These are phyloP conservation scores for Percopsis transmontana DNA, from an alignment of 2,113 vertebrate species.

Conservation along the genomic window DNA sequence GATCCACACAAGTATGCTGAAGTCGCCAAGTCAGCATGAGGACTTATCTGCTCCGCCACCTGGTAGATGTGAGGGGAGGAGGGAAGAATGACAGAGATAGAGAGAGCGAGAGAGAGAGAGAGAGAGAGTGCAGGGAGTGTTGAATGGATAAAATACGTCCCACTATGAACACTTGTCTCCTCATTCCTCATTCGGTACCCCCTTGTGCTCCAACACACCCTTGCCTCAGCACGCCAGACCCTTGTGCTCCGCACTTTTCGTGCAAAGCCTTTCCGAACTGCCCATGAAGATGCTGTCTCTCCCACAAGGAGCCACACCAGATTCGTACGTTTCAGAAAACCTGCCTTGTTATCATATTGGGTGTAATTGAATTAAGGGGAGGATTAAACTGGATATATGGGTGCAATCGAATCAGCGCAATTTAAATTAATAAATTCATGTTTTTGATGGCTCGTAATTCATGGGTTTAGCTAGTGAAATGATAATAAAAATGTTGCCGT, in stretches of 20 bases:
- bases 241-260: conserved; percentile 52
- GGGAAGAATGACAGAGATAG: conserved; percentile 9
- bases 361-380: conserved; percentile 68
- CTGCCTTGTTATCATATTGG: conserved; percentile 62
- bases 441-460: conserved; percentile 49
- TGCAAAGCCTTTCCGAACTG: conserved; percentile 48
- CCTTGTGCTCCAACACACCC: conserved; percentile 47
- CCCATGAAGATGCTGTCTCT: conserved; percentile 56
- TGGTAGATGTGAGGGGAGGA: conserved; percentile 52
- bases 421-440: conserved; percentile 47
- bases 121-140: conserved; percentile 36
- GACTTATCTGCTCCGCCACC: conserved; percentile 61
- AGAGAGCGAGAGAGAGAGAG: too few species aligned
- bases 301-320: conserved; percentile 31
- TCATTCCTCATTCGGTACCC: conserved; percentile 55
- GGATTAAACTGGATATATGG: conserved; percentile 40
- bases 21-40: conserved; percentile 65
- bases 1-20: conserved; percentile 56
- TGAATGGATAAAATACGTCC: conserved; percentile 64
- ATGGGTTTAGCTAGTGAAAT: conserved; percentile 34
- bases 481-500: conserved; percentile 35
- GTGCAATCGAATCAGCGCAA: conserved; percentile 41
- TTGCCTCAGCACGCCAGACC: conserved; percentile 47
- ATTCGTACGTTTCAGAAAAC: conserved; percentile 54
- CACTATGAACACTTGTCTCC: conserved; percentile 70